Evolutionary conservation across 2,888 invertebrate genomes (phyloP).

Genomic region (Drosophila dives): DNA sequence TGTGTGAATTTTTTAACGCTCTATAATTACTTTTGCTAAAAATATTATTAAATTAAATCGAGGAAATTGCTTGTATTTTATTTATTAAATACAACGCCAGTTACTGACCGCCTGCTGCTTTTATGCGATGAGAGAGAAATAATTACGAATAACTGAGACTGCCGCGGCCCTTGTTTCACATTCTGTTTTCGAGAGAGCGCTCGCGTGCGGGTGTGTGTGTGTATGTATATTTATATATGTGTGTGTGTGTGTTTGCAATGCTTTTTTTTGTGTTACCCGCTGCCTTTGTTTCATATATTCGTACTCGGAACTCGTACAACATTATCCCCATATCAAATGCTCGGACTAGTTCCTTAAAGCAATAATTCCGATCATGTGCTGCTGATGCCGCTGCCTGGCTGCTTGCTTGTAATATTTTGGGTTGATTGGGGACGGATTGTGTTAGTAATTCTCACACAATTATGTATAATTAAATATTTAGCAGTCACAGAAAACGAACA

Average conservation of each 20-base stretch:
- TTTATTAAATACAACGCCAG: conserved; percentile 11
- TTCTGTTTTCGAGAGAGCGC: conserved; percentile 39
- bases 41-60: conserved; percentile 4
- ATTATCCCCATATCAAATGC: conserved; percentile 74
- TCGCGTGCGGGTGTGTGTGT: conserved; percentile 20
- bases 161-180: conserved; percentile 29
- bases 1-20: conserved; percentile 43
- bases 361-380: conserved; percentile 73
- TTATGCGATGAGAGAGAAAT: conserved; percentile 5
- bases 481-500: conserved; percentile 4
- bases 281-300: conserved; percentile 70
- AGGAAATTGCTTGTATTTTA: conserved; percentile 7
- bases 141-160: conserved; percentile 33
- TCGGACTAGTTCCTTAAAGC: conserved; percentile 56
- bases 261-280: conserved; percentile 73
- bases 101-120: conserved; percentile 6
- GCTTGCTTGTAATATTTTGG: conserved; percentile 22
- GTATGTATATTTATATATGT: conserved; percentile 17
- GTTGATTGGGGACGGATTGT: background rate
- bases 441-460: conserved; percentile 16
- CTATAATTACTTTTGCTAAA: conserved; percentile 49
- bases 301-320: conserved; percentile 43
- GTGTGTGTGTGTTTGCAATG: conserved; percentile 63
- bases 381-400: background rate
- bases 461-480: conserved; percentile 11